These are phyloP conservation scores for Agonum fuliginosum DNA, from an alignment of 2,888 invertebrate genomes.

Conservation along the genomic window DNA sequence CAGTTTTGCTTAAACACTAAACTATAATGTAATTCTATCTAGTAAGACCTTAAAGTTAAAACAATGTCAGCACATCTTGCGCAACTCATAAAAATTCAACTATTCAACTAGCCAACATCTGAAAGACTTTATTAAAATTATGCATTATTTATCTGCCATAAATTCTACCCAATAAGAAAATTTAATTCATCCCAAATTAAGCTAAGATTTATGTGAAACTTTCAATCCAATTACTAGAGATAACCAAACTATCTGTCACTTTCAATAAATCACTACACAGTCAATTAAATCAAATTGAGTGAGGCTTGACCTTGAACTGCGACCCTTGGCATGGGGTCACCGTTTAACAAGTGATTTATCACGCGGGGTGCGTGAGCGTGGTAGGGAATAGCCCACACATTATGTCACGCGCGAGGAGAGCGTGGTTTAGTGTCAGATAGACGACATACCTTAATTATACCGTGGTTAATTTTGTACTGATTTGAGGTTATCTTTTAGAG, in stretches of 20 bases:
- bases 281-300: constrained; percentile 49
- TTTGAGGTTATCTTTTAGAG: neutral
- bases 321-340: constrained; percentile 35
- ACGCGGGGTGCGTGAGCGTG: constrained; percentile 24
- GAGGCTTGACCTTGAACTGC: constrained; percentile 33
- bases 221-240: constrained; percentile 18
- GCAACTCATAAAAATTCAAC: constrained; percentile 31
- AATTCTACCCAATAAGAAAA: constrained; percentile 19
- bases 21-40: neutral
- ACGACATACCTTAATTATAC: neutral
- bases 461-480: neutral
- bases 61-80: constrained; percentile 15
- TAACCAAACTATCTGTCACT: constrained; percentile 15
- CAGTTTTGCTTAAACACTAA: neutral
- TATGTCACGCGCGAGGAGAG: neutral
- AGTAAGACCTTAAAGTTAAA: constrained; percentile 1
- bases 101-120: constrained; percentile 1
- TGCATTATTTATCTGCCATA: constrained; percentile 25
- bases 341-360: constrained; percentile 48
- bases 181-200: constrained; percentile 4
- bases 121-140: constrained; percentile 37
- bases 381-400: neutral
- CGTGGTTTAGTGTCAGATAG: neutral
- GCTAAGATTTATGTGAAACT: constrained; percentile 16
- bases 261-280: constrained; percentile 22